phyloP scores from a whole-genome alignment of 2,888 invertebrate genomes.

The Hemithea aestivaria region DNA sequence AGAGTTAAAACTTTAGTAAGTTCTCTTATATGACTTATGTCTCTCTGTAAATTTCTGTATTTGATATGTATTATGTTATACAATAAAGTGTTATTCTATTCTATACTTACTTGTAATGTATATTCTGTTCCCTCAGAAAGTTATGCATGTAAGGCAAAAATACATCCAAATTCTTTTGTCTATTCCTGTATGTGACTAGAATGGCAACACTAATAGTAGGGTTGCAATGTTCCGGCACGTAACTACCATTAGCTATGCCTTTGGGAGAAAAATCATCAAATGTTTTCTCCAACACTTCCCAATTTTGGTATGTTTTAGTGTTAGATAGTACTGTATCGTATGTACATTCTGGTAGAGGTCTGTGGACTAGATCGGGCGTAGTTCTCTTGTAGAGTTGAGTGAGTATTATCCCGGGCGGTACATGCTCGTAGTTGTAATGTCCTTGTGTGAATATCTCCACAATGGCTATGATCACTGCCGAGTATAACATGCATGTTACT shows the following conservation, averaged over 20 bases:
- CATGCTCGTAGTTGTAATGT: conserved; percentile 45
- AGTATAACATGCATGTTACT: conserved; percentile 33
- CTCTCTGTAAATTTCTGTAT: too few relatives aligned
- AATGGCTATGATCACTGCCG: conserved; percentile 39
- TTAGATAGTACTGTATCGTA: conserved; percentile 51
- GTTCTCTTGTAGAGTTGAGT: conserved; percentile 39
- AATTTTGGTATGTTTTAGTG: conserved; percentile 32
- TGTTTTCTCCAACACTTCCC: conserved; percentile 41
- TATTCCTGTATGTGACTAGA: conserved; percentile 88
- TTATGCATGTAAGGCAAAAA: conserved; percentile 93
- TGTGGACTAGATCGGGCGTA: conserved; percentile 34
- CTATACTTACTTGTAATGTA: conserved; percentile 84
- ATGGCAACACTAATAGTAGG: conserved; percentile 84
- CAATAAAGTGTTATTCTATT: too few relatives aligned
- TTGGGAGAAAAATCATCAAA: conserved; percentile 42
- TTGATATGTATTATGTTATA: too few relatives aligned
- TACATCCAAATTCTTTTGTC: conserved; percentile 85
- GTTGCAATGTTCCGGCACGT: conserved; percentile 51
- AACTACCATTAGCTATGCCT: conserved; percentile 55
- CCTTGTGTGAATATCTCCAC: conserved; percentile 46
- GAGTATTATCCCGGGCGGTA: conserved; percentile 39
- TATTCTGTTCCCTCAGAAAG: conserved; percentile 88
- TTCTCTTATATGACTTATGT: too few relatives aligned
- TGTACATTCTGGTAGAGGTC: conserved; percentile 44
- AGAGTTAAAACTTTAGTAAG: too few relatives aligned